A percentile compares a stretch with the other conserved stretches of the same genome.
Conservation (phyloP, 2,888 invertebrate genomes). For the Venusia cambrica region DNA sequence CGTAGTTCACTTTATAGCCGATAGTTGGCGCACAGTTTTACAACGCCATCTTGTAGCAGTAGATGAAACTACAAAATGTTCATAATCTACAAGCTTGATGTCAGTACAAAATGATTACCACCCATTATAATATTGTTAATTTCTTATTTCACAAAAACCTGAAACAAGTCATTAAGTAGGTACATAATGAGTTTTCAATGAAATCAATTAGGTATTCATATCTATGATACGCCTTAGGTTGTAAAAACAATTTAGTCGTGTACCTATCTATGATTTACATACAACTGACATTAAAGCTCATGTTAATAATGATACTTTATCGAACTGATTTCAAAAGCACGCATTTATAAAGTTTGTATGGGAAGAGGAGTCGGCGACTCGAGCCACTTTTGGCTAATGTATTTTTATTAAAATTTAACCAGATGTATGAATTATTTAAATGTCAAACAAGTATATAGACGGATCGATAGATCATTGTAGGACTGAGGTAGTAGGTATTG, state of each 20-base stretch:
- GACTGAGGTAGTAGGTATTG: slow-evolving; percentile 30
- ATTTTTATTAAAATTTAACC: slow-evolving; percentile 21
- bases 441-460: slow-evolving; percentile 12
- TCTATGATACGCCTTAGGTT: no score
- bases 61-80: background rate
- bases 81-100: slow-evolving; percentile 5
- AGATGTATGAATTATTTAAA: slow-evolving; percentile 5
- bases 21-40: background rate
- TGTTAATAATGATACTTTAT: no score
- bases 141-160: no score
- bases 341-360: no score
- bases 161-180: no score
- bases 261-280: no score
- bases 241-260: no score
- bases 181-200: no score
- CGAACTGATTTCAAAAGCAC: no score
- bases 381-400: slow-evolving; percentile 12
- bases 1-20: background rate
- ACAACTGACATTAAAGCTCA: slow-evolving; percentile 4
- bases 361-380: slow-evolving; percentile 30
- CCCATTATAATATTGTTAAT: no score
- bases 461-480: slow-evolving; percentile 22
- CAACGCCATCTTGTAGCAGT: slow-evolving; percentile 1
- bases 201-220: no score
- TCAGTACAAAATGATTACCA: no score